Evolutionary conservation across 2,888 invertebrate genomes (phyloP).

Genomic region (Gibbula magus): DNA sequence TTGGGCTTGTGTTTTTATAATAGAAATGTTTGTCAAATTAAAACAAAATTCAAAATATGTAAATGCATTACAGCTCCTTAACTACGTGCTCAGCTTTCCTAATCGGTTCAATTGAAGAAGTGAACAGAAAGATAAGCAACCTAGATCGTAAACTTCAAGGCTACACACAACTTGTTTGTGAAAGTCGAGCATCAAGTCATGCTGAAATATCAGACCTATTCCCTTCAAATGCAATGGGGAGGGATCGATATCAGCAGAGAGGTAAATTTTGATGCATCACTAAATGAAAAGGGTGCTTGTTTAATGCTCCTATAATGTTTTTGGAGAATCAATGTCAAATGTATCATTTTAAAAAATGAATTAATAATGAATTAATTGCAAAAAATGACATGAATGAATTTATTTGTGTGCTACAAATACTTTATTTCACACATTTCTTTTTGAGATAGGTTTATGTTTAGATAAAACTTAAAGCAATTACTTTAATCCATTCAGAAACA

Average conservation of each 20-base stretch:
- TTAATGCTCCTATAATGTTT: no score
- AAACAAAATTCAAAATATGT: neutral
- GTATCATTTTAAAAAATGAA: no score
- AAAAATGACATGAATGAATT: no score
- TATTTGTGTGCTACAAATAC: no score
- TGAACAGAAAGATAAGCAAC: slow-evolving; percentile 69
- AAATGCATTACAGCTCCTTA: slow-evolving; percentile 22
- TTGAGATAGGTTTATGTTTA: no score
- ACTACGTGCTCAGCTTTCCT: slow-evolving; percentile 64
- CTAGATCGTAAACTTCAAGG: slow-evolving; percentile 69
- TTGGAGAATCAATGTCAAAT: no score
- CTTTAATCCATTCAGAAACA: no score
- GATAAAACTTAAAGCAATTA: no score
- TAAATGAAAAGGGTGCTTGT: no score
- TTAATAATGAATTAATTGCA: no score
- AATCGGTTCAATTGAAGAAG: slow-evolving; percentile 73
- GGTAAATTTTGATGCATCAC: slow-evolving; percentile 50
- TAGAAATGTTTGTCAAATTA: neutral
- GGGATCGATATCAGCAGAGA: slow-evolving; percentile 53
- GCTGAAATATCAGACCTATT: slow-evolving; percentile 35
- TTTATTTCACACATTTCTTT: no score
- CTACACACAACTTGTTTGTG: slow-evolving; percentile 69
- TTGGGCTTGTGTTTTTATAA: neutral
- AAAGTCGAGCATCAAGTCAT: slow-evolving; percentile 64
- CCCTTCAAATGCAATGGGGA: slow-evolving; percentile 51